Evolutionary conservation across 2,113 vertebrate species (phyloP), one percentile per base, ranked within the genome.

Genomic region (Sakesphorus luctuosus): DNA sequence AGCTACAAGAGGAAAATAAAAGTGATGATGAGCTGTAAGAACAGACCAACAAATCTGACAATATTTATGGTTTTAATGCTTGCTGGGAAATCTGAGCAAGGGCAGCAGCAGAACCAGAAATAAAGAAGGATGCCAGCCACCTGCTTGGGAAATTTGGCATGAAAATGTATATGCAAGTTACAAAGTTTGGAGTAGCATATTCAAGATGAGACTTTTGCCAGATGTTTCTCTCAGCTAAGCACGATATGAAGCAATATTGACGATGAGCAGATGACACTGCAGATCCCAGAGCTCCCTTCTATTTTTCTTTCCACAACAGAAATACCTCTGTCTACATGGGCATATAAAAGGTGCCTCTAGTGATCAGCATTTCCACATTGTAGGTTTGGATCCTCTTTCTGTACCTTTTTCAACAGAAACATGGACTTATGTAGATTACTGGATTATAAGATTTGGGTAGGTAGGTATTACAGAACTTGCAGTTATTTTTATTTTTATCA

Each of bases 31-130:
- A 96, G 66, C 68, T 65, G 33, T 85, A 93, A 84, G 73, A 95
- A 92, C 5, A 6, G 43, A 83, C 81, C 24, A 73, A 69, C 76
- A 73, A 35, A 62, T 13, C 0, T 12, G 84, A 88, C 95, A 90
- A 43, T 59, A 82, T 84, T 93, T 84, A 89, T 52, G 62, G 25
- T 61, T 89, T 52, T 50, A 83, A 66, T 61, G 33, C 79, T 94
- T 46, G 80, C 79, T 96, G 91, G 86, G 65, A 86, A 94, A 95
- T 66, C 90, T 89, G 90, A 97, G 71, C 78, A 47, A 90, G 71
- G 67, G 52, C 96, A 87, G 59, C 16, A 1, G 80, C 87, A 89
- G 53, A 95, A 93, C 65, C 26, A 71, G 67, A 92, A 47, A 75
- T 61, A 80, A 75, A 95, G 90, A n/a, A 86, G 94, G 86, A 84